Percentiles rank a stretch among this genome's conserved stretches.
phyloP scores from a whole-genome alignment of 2,113 vertebrate genomes.

The Arenaria interpres region DNA sequence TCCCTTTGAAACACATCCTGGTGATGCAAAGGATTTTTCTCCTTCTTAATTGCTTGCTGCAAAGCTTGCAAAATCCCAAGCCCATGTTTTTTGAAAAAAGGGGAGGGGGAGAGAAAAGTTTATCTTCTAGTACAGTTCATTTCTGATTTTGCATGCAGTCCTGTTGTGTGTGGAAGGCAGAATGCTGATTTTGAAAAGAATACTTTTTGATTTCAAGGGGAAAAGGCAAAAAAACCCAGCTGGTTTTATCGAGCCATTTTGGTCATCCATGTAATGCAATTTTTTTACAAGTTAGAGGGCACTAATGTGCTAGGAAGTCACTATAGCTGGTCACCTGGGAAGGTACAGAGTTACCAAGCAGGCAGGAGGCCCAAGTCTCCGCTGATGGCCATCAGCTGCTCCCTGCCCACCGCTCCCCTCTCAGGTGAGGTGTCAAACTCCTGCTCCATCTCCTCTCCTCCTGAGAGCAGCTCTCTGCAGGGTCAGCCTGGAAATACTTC shows the following conservation, averaged over 20 bases:
- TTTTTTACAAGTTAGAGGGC: background rate
- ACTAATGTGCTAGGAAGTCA: background rate
- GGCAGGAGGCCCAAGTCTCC: background rate
- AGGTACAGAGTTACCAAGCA: background rate
- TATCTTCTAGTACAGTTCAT: background rate
- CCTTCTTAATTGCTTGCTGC: background rate
- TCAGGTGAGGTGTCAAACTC: background rate
- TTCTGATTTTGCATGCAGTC: background rate
- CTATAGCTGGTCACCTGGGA: background rate
- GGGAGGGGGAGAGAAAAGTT: background rate
- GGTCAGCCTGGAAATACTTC: conserved; percentile 63
- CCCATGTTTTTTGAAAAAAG: background rate
- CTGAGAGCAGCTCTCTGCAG: background rate
- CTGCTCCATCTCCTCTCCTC: conserved; percentile 2
- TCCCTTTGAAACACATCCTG: background rate
- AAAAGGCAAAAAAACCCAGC: background rate
- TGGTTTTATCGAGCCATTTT: conserved; percentile 22
- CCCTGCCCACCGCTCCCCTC: background rate
- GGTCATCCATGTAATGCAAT: background rate
- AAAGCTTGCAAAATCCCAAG: background rate
- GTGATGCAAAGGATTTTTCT: background rate
- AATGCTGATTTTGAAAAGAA: background rate
- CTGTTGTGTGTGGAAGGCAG: background rate
- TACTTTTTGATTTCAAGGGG: background rate
- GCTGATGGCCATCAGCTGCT: background rate